phyloP scores from a whole-genome alignment of 2,797 vertebrate species.

The Acipenser oxyrinchus region DNA sequence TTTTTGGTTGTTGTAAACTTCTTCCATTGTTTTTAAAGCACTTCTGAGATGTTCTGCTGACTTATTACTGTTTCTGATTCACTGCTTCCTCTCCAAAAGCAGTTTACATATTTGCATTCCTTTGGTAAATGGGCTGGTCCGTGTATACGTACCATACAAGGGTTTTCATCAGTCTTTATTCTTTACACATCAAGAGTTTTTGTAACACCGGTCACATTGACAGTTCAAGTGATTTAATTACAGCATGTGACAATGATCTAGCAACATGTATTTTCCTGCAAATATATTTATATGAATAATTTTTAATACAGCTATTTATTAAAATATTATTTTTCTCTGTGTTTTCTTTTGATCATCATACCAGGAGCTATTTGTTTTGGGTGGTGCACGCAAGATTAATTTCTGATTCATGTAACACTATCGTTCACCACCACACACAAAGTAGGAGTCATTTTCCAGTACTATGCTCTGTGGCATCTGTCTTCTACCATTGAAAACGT shows the following conservation, averaged over 20 bases:
- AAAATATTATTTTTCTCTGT: neutral
- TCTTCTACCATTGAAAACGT: neutral
- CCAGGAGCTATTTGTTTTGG: neutral
- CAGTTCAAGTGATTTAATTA: too few species aligned
- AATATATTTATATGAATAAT: too few species aligned
- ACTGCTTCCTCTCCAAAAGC: slow-evolving; percentile 35
- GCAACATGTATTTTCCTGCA: too few species aligned
- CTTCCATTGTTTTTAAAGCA: slow-evolving; percentile 42
- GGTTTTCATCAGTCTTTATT: too few species aligned
- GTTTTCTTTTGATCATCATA: slow-evolving; percentile 2
- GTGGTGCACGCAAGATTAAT: neutral
- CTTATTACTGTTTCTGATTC: slow-evolving; percentile 27
- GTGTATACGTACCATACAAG: too few species aligned
- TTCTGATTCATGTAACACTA: too few species aligned
- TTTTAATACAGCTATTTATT: too few species aligned
- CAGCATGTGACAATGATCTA: too few species aligned
- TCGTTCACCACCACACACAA: neutral
- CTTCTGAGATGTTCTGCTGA: slow-evolving; percentile 41
- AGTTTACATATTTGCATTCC: slow-evolving; percentile 52
- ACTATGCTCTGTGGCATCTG: neutral
- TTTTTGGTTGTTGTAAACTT: slow-evolving; percentile 32
- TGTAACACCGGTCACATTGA: too few species aligned
- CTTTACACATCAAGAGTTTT: too few species aligned
- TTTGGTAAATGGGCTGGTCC: slow-evolving; percentile 24
- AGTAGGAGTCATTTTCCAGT: slow-evolving; percentile 1